Conservation (phyloP, 2,113 vertebrate species). For the Corynorhinus townsendii region DNA sequence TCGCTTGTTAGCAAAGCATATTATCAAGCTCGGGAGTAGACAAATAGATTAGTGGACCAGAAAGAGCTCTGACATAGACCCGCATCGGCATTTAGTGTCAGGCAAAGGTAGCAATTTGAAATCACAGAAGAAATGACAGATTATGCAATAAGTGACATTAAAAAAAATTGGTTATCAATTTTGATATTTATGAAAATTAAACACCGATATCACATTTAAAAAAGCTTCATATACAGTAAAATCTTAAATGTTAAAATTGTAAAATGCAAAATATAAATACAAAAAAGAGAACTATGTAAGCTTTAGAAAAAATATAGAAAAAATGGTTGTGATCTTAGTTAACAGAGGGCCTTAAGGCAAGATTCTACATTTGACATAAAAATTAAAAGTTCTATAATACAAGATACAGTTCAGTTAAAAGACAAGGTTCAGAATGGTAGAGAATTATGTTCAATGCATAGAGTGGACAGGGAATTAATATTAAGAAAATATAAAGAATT, state of each 20-base stretch:
- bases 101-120: background rate
- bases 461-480: background rate
- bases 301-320: background rate
- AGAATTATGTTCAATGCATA: background rate
- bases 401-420: background rate
- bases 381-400: background rate
- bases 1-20: background rate
- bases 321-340: background rate
- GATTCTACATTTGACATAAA: background rate
- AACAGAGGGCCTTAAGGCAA: background rate
- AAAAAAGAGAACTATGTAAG: background rate
- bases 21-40: background rate
- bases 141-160: background rate
- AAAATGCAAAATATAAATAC: background rate
- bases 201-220: background rate
- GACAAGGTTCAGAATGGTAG: background rate
- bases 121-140: background rate
- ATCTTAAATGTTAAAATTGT: background rate
- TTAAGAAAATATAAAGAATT: background rate
- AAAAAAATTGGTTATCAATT: constrained; percentile 5
- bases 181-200: constrained; percentile 26
- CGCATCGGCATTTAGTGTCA: background rate
- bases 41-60: constrained; percentile 13
- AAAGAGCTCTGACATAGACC: background rate
- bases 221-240: background rate